Evolutionary conservation across 2,888 invertebrate species (phyloP), one percentile per base, ranked within the genome.

Genomic region (Pseudococcus viburni): DNA sequence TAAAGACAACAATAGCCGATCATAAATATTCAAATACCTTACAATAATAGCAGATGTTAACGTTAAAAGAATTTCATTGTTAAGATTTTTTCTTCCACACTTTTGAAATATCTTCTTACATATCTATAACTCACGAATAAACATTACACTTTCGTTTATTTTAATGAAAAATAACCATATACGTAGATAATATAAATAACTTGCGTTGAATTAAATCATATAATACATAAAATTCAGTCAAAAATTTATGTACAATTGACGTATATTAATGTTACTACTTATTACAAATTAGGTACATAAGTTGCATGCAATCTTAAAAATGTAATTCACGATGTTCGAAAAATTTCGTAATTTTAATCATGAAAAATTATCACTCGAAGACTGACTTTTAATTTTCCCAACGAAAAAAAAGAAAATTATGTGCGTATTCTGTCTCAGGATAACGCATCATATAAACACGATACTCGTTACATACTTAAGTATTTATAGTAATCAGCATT

Each of bases 221-320:
- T 73, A 73, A 33, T 73, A 73, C 73, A 73, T 73, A 39, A 73
- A 73, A 73, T 73, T 73, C 73, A 73, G 73, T 73, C 73, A 73
- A 73, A 73, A 39, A n/a, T 73, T 73, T 73, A 73, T 73, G 73
- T 73, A 73, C 73, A 73, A 73, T 73, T 73, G 73, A 73, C 73
- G 39, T 33, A 2, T 2, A 73, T 33, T 39, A 73, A 73, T 73
- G 33, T 73, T 59, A 59, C 7, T 19, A 59, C 19, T 19, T 19
- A 59, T 59, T 59, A 73, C 33, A 73, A 73, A 33, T 33, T 33
- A 73, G 22, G 26, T 39, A 73, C 19, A 68, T 15, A 51, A n/a
- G 19, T 33, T 19, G 19, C 59, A 19, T 59, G 19, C 1, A 55
- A 55, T 59, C 8, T n/a, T 19, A 59, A 59, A 59, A 59, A 59